These are phyloP conservation scores for Adoxophyes honmai DNA, from an alignment of 1,140 invertebrate genomes.

Conservation along the genomic window DNA sequence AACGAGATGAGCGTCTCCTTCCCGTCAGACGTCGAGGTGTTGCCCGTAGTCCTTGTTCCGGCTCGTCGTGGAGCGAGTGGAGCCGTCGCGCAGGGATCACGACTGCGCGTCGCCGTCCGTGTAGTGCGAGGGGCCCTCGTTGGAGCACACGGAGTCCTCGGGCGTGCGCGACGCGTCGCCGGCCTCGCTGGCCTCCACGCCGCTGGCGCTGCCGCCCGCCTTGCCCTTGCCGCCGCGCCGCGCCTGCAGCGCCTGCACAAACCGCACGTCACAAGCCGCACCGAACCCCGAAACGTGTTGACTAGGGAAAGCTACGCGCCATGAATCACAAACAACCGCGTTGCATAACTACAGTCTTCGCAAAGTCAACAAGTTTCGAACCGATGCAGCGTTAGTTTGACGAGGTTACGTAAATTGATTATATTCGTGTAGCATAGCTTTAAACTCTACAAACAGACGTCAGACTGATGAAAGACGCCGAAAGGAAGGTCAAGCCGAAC, in stretches of 20 bases:
- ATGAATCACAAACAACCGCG: too few species aligned
- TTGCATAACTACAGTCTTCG: too few species aligned
- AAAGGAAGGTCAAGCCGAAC: constrained; percentile 14
- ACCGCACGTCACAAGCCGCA: background rate
- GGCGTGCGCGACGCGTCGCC: constrained; percentile 82
- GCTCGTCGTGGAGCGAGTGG: constrained; percentile 11
- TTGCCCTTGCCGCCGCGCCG: constrained; percentile 75
- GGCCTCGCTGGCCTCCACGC: constrained; percentile 79
- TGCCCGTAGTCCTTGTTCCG: background rate
- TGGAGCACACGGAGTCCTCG: constrained; percentile 86
- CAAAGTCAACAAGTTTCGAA: constrained; percentile 3
- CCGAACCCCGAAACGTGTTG: background rate
- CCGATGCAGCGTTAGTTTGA: background rate
- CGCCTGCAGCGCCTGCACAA: constrained; percentile 72
- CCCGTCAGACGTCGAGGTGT: background rate
- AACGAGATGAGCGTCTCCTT: too few species aligned
- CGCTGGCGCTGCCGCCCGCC: constrained; percentile 77
- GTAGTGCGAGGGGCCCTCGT: constrained; percentile 81
- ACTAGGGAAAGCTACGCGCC: background rate
- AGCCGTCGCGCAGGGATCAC: constrained; percentile 24
- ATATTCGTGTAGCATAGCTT: constrained; percentile 10
- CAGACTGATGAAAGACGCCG: constrained; percentile 9
- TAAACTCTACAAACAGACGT: constrained; percentile 12
- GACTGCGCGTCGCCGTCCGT: constrained; percentile 60
- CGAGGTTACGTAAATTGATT: background rate